Evolutionary conservation across 2,888 invertebrate species (phyloP), one percentile per base, ranked within the genome.

Genomic region (Craniophora ligustri): DNA sequence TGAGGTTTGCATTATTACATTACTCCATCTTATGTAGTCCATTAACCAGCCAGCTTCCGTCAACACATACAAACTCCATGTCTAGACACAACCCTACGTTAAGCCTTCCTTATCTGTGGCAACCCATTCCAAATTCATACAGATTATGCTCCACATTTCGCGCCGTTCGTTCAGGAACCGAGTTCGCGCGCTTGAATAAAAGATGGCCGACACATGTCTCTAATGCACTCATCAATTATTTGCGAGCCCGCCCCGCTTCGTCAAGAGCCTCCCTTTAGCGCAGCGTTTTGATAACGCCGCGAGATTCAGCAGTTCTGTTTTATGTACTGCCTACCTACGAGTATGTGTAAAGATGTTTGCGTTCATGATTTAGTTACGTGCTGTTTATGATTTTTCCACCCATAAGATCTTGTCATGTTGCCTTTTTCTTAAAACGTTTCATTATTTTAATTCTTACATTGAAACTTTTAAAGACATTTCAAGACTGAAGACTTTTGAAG

Each of bases 181-280:
- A 72, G 74, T 72, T 73, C 69, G 46, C 55, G 55, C 65, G 67
- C 26, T 16, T 91, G 88, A 91, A 91, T 91, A 90, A 91, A 88
- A 90, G 82, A 89, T 91, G 84, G 69, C 76, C 68, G 82, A 84
- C 90, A 87, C 85, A 88, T 89, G 91, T 91, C 84, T 85, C 88
- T 92, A 91, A 91, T 92, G 91, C 90, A 91, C 81, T 89, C 92
- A 91, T 92, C 89, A 86, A 91, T 92, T 92, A 92, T 92, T 91
- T 83, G 53, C 44, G 64, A 53, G 55, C 70, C 73, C 69, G 70
- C 61, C 74, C 67, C 53, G 61, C 58, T 55, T 35, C 56, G 57
- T 42, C 49, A 53, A 49, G 55, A 70, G 69, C 55, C 69, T 69
- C 67, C 72, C 74, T 72, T 72, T 60, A 67, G 72, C 55, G 42